Evolutionary conservation across 2,113 vertebrate species (phyloP), one percentile per base, ranked within the genome.

Genomic region (Hirundichthys speculiger): DNA sequence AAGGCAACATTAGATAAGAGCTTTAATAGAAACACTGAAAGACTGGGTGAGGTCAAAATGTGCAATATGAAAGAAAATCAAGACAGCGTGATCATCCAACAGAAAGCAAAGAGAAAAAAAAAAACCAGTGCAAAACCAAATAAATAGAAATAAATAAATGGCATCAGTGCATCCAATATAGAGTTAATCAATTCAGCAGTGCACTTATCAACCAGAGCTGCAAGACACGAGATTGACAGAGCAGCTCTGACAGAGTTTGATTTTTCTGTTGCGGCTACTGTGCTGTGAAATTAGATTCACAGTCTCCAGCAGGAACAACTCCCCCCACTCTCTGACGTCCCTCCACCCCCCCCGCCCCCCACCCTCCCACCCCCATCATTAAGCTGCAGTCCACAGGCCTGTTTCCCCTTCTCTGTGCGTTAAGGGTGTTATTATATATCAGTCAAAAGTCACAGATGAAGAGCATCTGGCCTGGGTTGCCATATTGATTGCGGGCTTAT

Each of bases 261-360:
- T 91, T 91, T 90, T 91, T 90, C 86, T 85, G 84, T 84, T 83
- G 87, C 80, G 42, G 90, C 79, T 91, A 90, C 90, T 89, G 84
- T 87, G 86, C 89, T 92, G 90, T 89, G 90, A 93, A 93, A 93
- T 92, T 89, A 90, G 83, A 91, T 90, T 92, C 87, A 89, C 86
- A 91, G 84, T 86, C 89, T 86, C 79, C 68, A 77, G 82, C 74
- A 88, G 74, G 72, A 86, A 71, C 47, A 66, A 49, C 49, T 30
- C 69, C 46, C 24, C 47, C 27, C 39, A 13, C 47, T 42, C 49
- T 18, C 61, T 42, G n/a, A n/a, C n/a, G n/a, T n/a, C 38, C n/a
- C n/a, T 52, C 61, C 20, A 24, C 48, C 9, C 30, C n/a, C 18
- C n/a, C 24, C 27, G n/a, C n/a, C n/a, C 5, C 19, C 13, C 12